Evolutionary conservation across 92 coral and sea anemone species (phyloP).

Genomic region (Bergia puertoricense): DNA sequence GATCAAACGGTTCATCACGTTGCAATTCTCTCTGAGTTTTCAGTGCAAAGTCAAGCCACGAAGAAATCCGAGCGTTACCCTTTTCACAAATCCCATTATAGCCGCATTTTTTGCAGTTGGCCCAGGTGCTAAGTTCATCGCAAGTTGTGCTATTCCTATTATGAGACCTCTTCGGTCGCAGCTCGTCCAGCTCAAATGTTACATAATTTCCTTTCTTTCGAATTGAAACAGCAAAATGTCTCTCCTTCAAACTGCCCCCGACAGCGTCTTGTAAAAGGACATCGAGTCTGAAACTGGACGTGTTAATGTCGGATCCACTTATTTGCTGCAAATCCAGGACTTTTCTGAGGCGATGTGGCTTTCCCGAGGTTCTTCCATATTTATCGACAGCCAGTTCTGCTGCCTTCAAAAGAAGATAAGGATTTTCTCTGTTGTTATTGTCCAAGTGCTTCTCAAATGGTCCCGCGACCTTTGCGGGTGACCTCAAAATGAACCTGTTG

Average conservation of each 20-base stretch:
- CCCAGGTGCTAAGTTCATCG: constrained; percentile 71
- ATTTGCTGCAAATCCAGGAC: constrained; percentile 17
- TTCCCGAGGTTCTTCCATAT: constrained; percentile 26
- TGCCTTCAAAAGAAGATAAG: constrained; percentile 67
- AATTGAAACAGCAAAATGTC: neutral
- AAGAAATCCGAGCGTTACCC: constrained; percentile 67
- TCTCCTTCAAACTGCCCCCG: constrained; percentile 8
- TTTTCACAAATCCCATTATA: constrained; percentile 69
- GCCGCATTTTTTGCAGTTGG: constrained; percentile 71
- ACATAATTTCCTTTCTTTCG: constrained; percentile 11
- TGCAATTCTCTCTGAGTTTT: constrained; percentile 82
- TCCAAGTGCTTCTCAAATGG: constrained; percentile 16
- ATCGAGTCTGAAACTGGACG: neutral
- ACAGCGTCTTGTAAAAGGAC: constrained; percentile 12
- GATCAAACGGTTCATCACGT: constrained; percentile 57
- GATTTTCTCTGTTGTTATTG: neutral
- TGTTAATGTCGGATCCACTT: neutral
- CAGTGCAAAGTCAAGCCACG: constrained; percentile 82
- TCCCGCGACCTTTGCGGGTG: constrained; percentile 26
- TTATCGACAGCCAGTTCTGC: constrained; percentile 72
- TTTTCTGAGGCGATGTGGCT: constrained; percentile 58
- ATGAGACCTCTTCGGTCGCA: constrained; percentile 35
- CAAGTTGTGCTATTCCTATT: constrained; percentile 28
- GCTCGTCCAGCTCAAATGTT: constrained; percentile 8
- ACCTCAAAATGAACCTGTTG: constrained; percentile 43